Conservation (phyloP, 2,797 vertebrate genomes). For the Acanthiza pusilla region DNA sequence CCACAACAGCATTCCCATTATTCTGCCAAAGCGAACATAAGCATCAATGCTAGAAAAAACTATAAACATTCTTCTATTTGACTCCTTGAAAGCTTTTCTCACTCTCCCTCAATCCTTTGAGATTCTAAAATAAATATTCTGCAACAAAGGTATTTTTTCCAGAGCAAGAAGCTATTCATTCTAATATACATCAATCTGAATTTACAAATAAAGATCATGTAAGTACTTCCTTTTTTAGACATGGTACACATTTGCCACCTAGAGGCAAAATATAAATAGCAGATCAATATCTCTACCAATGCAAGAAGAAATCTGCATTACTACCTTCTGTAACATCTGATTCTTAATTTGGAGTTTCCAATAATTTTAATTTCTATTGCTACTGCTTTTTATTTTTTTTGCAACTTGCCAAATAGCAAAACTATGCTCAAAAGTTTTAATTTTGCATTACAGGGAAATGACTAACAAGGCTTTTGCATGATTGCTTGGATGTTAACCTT, state of each 20-base stretch:
- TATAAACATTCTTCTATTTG: background rate
- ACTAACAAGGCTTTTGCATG: background rate
- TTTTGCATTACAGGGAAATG: background rate
- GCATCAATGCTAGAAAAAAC: background rate
- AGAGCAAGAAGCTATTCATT: background rate
- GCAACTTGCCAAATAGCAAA: background rate
- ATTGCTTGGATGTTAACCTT: background rate
- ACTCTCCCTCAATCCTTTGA: background rate
- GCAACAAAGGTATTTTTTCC: background rate
- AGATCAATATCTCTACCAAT: background rate
- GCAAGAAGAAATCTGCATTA: background rate
- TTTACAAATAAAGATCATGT: background rate
- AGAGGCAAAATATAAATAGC: background rate
- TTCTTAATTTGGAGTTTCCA: background rate
- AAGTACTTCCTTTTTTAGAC: background rate
- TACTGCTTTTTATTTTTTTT: background rate
- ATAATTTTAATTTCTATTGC: background rate
- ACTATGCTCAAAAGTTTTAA: background rate
- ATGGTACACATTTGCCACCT: background rate
- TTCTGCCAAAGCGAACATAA: background rate
- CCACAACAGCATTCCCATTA: background rate
- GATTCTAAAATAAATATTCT: background rate
- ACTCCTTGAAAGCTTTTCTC: background rate
- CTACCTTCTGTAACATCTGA: background rate
- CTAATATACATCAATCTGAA: background rate